phyloP scores from a whole-genome alignment of 2,888 invertebrate species.

The Acleris emargana region DNA sequence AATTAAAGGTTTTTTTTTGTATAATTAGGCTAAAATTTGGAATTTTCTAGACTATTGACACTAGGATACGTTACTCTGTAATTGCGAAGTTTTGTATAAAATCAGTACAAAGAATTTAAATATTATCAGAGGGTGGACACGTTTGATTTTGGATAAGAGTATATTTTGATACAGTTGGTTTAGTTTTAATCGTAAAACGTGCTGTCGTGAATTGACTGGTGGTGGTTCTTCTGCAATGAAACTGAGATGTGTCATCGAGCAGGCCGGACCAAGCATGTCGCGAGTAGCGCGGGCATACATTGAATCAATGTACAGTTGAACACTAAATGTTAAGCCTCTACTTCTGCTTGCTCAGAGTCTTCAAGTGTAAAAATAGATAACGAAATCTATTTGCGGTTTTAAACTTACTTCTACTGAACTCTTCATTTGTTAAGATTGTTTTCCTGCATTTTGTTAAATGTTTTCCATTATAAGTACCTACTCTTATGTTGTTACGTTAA shows the following conservation, averaged over 20 bases:
- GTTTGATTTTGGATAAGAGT: constrained; percentile 65
- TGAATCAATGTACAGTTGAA: constrained; percentile 50
- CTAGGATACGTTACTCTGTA: constrained; percentile 46
- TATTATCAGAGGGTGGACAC: constrained; percentile 48
- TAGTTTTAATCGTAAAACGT: constrained; percentile 58
- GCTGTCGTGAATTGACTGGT: constrained; percentile 42
- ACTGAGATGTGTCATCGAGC: constrained; percentile 33
- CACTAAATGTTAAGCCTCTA: constrained; percentile 51
- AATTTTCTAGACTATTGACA: constrained; percentile 55
- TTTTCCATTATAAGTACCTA: constrained; percentile 54
- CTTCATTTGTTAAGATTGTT: constrained; percentile 48
- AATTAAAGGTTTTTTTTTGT: constrained; percentile 59
- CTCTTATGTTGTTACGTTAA: constrained; percentile 58
- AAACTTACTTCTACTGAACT: constrained; percentile 33
- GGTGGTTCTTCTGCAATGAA: constrained; percentile 40
- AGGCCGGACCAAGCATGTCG: constrained; percentile 64
- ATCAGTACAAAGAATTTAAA: constrained; percentile 78
- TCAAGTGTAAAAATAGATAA: constrained; percentile 52
- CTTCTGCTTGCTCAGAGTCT: constrained; percentile 55
- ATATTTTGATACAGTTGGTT: constrained; percentile 74
- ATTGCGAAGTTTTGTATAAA: constrained; percentile 71
- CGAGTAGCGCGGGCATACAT: constrained; percentile 33
- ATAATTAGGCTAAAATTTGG: constrained; percentile 66
- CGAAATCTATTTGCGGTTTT: constrained; percentile 46
- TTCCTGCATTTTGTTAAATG: constrained; percentile 61